These are phyloP conservation scores for Bombyx mandarina DNA, from an alignment of 1,140 invertebrate species.

Conservation along the genomic window DNA sequence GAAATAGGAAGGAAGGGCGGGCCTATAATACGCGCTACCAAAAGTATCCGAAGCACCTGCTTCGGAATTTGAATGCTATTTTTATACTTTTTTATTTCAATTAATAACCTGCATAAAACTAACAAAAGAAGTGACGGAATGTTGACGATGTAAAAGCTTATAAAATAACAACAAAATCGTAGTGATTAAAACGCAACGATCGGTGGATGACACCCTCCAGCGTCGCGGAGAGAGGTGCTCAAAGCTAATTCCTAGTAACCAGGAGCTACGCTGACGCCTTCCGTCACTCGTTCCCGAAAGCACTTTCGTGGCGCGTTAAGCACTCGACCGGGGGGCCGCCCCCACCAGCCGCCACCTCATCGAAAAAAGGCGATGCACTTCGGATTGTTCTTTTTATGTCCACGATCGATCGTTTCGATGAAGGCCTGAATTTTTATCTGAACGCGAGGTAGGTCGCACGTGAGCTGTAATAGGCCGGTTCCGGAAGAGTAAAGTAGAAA, in stretches of 20 bases:
- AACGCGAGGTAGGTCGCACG: slow-evolving; percentile 10
- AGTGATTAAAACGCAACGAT: slow-evolving; percentile 7
- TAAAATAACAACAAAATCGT: slow-evolving; percentile 7
- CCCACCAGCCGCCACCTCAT: slow-evolving; percentile 32
- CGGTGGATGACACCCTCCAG: slow-evolving; percentile 8
- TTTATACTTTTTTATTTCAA: no score
- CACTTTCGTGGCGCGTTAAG: slow-evolving; percentile 54
- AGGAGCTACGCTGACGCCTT: slow-evolving; percentile 42
- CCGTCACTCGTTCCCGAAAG: slow-evolving; percentile 49
- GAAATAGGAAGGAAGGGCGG: no score
- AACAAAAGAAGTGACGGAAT: no score
- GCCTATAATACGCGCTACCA: no score
- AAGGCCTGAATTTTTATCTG: slow-evolving; percentile 64
- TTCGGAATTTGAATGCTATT: no score
- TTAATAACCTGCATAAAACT: no score
- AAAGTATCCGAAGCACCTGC: no score
- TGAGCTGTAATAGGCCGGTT: no score
- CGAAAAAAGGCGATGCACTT: slow-evolving; percentile 68
- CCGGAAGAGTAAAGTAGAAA: no score
- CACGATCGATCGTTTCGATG: slow-evolving; percentile 64
- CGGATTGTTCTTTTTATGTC: slow-evolving; percentile 68
- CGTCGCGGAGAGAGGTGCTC: slow-evolving; percentile 16
- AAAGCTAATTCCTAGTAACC: slow-evolving; percentile 43
- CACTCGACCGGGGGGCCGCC: slow-evolving; percentile 25
- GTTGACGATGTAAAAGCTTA: no score